Evolutionary conservation across 2,113 vertebrate species (phyloP), one percentile per base, ranked within the genome.

Genomic region (Heteronetta atricapilla): DNA sequence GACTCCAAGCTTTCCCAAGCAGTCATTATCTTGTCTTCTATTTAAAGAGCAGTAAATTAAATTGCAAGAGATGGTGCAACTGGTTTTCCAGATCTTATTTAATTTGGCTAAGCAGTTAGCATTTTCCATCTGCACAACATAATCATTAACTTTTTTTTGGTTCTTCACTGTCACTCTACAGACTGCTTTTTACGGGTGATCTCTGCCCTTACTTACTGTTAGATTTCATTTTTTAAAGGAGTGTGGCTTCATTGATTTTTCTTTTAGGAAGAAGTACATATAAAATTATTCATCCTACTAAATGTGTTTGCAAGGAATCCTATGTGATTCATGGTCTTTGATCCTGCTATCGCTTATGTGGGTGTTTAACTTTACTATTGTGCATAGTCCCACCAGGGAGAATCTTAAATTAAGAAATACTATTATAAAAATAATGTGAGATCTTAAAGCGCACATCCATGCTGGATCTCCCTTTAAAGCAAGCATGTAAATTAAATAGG

Each of bases 41-140:
- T 93, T 93, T 97, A 86, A 89, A 94, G 81, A 96, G 19, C n/a
- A 85, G 55, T 77, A 91, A 96, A 97, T 97, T 94, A 93, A 95
- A 94, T 97, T 89, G 94, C 59, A 69, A 77, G 75, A 87, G 85
- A 93, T 92, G 89, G 90, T 58, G 83, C 59, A 83, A 89, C 84
- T 92, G 59, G 74, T 95, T 96, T 94, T 95, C 82, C 93, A 95
- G 95, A 85, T 86, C 88, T 92, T 96, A 92, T 97, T 97, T 96
- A 92, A 94, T 97, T 96, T 96, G 90, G 76, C 66, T 76, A 89
- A 86, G 84, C 87, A 52, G 64, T 96, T 96, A 88, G 44, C 89
- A 42, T 83, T 96, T 97, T 95, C 95, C 95, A 95, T 96, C 95
- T 97, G 90, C 62, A 74, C 81, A 88, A 90, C 86, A 60, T 85